Evolutionary conservation across 2,888 invertebrate genomes (phyloP), one percentile per base, ranked within the genome.

Genomic region (Apodemia hepburni): DNA sequence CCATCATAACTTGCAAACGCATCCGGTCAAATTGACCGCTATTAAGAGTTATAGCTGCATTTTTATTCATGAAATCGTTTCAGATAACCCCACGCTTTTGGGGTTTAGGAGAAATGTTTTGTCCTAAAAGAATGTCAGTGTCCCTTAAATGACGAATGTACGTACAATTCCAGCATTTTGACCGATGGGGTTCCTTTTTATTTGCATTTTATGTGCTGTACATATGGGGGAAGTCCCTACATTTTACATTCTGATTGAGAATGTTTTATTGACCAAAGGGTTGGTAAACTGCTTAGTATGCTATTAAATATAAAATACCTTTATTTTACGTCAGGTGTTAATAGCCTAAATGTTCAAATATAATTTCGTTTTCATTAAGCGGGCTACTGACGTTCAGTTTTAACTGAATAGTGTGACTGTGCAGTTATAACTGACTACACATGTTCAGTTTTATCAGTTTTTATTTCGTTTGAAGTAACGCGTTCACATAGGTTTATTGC

Each of bases 61-160:
- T 87, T 84, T 85, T 89, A 89, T 90, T 88, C 89, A 87, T 87
- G 77, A 83, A 79, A 82, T 83, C 81, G 86, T 88, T 86, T 83
- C 79, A 75, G 76, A 84, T 84, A 54, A 86, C 85, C 81, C 66
- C 64, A 67, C 60, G 64, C 65, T 75, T 45, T 73, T 71, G 68
- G 69, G 71, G 69, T 72, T 72, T 67, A 69, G 67, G 70, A 29
- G 73, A 17, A 45, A 45, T 45, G 70, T 67, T 68, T 59, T 38
- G 38, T 61, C 64, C 66, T 63, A 61, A 66, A 65, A 63, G 66
- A 67, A 65, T 68, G 71, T 71, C 71, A 71, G 71, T 68, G 69
- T 67, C 71, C 54, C 66, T 54, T 57, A 61, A 61, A 57, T 58
- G 58, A 61, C 45, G 61, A 5, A 18, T 45, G 15, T 61, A 58